Percentiles rank a stretch among this genome's conserved stretches.
Conservation (phyloP, 2,113 vertebrate genomes). For the Indicator maculatus region DNA sequence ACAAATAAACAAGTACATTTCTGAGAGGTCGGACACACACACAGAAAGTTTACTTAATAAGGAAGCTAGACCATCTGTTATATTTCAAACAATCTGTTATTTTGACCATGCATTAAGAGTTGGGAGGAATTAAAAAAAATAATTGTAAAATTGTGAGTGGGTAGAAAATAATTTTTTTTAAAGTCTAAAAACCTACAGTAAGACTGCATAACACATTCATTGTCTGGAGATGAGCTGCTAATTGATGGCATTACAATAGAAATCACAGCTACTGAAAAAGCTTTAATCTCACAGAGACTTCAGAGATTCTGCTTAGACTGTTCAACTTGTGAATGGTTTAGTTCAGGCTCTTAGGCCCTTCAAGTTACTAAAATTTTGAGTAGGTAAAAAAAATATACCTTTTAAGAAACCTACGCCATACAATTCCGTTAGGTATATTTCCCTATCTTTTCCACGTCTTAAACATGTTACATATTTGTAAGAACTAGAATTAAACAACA, state of each 20-base stretch:
- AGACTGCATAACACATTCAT: not conserved
- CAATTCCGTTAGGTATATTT: not conserved
- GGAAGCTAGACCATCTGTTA: not conserved
- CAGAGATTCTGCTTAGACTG: not conserved
- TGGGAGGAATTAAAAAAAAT: not conserved
- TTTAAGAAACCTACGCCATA: not conserved
- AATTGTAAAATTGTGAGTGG: not conserved
- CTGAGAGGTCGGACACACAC: not conserved
- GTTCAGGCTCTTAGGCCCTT: not conserved
- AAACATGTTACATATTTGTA: not conserved
- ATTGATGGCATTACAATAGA: not conserved
- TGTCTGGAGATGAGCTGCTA: not conserved
- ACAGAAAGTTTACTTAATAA: conserved; percentile 23
- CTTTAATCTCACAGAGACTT: not conserved
- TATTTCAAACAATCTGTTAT: conserved; percentile 4
- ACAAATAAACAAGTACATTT: conserved; percentile 42
- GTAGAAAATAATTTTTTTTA: too few relatives aligned
- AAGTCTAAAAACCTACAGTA: not conserved
- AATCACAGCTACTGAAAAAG: not conserved
- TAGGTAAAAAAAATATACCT: not conserved
- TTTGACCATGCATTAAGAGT: not conserved
- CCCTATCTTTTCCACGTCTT: not conserved
- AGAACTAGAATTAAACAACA: not conserved
- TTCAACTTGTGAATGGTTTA: not conserved
- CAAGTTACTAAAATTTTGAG: not conserved